Base-by-base conservation (phyloP, 2,888 invertebrate genomes). In the Trichogramma evanescens region DNA sequence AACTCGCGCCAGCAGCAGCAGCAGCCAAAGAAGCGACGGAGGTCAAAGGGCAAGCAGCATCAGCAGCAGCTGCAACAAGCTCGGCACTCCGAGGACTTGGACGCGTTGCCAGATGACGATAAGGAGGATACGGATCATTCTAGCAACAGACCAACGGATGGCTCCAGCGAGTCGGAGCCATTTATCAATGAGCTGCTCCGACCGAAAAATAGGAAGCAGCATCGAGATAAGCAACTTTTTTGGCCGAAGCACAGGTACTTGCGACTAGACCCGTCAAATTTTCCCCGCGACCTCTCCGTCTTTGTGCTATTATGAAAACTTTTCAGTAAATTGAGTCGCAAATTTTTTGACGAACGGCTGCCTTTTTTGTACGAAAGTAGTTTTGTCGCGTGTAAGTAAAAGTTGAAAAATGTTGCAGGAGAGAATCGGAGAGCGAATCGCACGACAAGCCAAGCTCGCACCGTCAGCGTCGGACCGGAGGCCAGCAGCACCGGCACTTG, bases 141-240 rank as follows among this genome's bases (percentile, higher is more conserved):
- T 26, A 54, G 44, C 42, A 55, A 44, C 39, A 56, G 61, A 10
- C 13, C 42, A 5, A 61, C 49, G 54, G 10, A 56, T 46, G n/a
- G 54, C 58, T 39, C 26, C 50, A 9, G 65, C 62, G 58, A 54
- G 57, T 53, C 55, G 26, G 26, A 26, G 26, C 54, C 62, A 55
- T 65, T 58, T 61, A 63, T 54, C 63, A 65, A 63, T 62, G 56
- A 56, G 59, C 57, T 61, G 50, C 62, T 62, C 54, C 62, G 64
- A 62, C 58, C 64, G 44, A 64, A 64, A 60, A 57, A 56, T 51
- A 64, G 62, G 64, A 26, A 26, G 26, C 26, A 26, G 26, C 26
- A 26, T 50, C 7, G 7, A 45, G n/a, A 45, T 45, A 9, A 9
- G n/a, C n/a, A 9, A 45, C n/a, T 45, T 45, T n/a, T 45, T n/a